These are phyloP conservation scores for Rhamnusium bicolor DNA, from an alignment of 2,888 invertebrate species.

Conservation along the genomic window DNA sequence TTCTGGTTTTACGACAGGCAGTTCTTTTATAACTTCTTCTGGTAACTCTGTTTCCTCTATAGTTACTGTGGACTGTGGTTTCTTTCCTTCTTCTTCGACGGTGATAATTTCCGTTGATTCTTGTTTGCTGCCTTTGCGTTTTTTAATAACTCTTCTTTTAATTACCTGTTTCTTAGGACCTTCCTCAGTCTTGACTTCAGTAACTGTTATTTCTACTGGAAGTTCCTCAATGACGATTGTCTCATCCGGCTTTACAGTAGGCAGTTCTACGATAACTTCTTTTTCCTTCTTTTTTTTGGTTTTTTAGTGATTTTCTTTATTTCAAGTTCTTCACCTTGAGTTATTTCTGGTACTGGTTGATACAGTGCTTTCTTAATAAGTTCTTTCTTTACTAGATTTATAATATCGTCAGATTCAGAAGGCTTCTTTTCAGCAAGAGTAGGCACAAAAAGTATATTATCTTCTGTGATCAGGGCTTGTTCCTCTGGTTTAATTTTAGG, in stretches of 20 bases:
- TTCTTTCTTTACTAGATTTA: slow-evolving; percentile 62
- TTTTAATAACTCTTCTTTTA: no score
- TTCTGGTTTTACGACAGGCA: slow-evolving; percentile 35
- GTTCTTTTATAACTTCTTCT: not conserved
- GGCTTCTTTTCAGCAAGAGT: slow-evolving; percentile 62
- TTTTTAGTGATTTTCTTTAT: slow-evolving; percentile 40
- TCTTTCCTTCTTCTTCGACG: not conserved
- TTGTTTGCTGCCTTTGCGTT: no score
- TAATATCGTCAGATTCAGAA: slow-evolving; percentile 60
- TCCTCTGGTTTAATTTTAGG: slow-evolving; percentile 50
- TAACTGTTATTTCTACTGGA: slow-evolving; percentile 41
- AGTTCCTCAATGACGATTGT: slow-evolving; percentile 53
- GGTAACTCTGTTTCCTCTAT: not conserved
- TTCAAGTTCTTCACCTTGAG: slow-evolving; percentile 55
- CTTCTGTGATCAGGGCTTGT: slow-evolving; percentile 56
- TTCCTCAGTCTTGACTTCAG: slow-evolving; percentile 54
- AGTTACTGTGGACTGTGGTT: not conserved
- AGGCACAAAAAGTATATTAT: slow-evolving; percentile 58
- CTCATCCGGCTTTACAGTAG: slow-evolving; percentile 31
- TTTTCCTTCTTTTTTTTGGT: no score
- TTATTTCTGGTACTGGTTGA: slow-evolving; percentile 46
- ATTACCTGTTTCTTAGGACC: slow-evolving; percentile 54
- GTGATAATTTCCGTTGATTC: no score
- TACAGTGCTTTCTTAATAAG: slow-evolving; percentile 62
- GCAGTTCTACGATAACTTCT: slow-evolving; percentile 47